These are phyloP conservation scores for Fregetta grallaria DNA, from an alignment of 2,113 vertebrate species.

Conservation along the genomic window DNA sequence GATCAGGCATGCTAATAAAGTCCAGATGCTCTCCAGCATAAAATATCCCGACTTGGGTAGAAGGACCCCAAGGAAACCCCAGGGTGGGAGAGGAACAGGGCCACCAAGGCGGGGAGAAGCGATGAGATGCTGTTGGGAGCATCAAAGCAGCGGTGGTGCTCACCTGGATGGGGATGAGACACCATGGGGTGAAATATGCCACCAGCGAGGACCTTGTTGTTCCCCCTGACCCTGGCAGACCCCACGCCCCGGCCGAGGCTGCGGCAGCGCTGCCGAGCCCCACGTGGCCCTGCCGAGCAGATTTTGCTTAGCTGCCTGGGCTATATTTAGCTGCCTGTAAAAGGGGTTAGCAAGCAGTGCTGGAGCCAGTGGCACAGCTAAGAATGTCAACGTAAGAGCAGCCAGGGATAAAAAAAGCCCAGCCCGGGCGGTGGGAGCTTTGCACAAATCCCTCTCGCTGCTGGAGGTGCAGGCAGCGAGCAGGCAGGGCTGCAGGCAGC, in stretches of 20 bases:
- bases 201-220: fast-evolving
- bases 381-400: conserved; percentile 62
- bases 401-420: conserved; percentile 63
- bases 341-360: conserved; percentile 57
- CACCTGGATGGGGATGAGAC: background rate
- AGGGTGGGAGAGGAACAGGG: fast-evolving
- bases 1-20: background rate
- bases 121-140: fast-evolving
- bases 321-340: conserved; percentile 67
- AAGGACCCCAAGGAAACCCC: background rate
- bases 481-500: background rate
- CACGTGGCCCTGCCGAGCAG: conserved; percentile 40
- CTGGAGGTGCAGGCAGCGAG: background rate
- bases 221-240: background rate
- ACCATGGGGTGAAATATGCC: background rate
- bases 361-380: conserved; percentile 55
- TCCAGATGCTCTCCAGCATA: background rate
- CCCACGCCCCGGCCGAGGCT: background rate
- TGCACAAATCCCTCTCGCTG: conserved; percentile 25
- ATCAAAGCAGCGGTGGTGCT: fast-evolving
- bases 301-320: conserved; percentile 58
- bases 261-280: background rate
- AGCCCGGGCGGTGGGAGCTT: background rate
- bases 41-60: background rate
- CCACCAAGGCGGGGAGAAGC: fast-evolving